A percentile compares a stretch with the other conserved stretches of the same genome.
phyloP scores from a whole-genome alignment of 2,797 vertebrate species.

The Synaphobranchus kaupii region DNA sequence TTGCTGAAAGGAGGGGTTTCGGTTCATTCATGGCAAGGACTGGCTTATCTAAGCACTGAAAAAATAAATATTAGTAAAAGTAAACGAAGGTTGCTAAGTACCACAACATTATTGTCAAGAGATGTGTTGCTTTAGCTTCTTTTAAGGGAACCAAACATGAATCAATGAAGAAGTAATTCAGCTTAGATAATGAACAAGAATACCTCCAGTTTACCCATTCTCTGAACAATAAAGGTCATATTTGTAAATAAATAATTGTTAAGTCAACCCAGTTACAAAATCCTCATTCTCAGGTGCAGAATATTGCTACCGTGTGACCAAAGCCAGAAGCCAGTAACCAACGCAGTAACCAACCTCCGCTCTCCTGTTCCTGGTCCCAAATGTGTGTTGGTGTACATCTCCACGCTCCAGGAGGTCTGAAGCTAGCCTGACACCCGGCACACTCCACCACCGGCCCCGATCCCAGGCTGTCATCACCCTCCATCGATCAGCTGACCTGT shows the following conservation, averaged over 20 bases:
- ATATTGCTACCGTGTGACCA: neutral
- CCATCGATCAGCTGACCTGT: conserved; percentile 54
- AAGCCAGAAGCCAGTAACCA: neutral
- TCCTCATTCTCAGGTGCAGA: neutral
- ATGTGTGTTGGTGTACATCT: neutral
- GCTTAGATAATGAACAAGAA: neutral
- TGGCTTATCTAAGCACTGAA: neutral
- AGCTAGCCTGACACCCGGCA: neutral
- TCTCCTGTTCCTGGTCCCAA: neutral
- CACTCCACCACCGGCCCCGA: conserved; percentile 31
- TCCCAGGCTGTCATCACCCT: conserved; percentile 37
- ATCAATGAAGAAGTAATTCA: neutral
- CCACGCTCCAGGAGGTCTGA: neutral
- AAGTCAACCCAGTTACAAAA: neutral
- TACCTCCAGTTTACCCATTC: neutral
- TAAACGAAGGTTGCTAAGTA: neutral
- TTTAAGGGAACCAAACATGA: neutral
- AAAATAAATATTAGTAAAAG: neutral
- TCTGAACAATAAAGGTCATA: neutral
- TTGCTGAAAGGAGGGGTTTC: neutral
- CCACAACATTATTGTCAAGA: neutral
- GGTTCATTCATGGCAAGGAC: neutral
- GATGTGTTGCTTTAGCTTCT: neutral
- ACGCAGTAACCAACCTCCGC: neutral
- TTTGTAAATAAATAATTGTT: neutral